Base-by-base conservation (phyloP, 1,140 invertebrate species). In the Drosophila tristis region DNA sequence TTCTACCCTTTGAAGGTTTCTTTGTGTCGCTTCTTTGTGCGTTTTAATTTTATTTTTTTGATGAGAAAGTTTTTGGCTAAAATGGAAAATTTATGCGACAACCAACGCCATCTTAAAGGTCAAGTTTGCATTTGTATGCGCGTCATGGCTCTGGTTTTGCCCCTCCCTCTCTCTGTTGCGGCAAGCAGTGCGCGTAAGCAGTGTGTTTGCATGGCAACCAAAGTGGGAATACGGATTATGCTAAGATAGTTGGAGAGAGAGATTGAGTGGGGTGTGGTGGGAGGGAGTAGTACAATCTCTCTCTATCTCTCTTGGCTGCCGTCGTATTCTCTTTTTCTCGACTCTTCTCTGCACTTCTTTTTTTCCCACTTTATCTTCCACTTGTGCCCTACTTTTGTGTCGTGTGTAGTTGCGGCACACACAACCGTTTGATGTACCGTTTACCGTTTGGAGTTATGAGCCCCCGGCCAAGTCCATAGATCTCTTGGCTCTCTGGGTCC, bases 41-140 rank as follows among this genome's bases (percentile, higher is more conserved):
- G 26, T 43, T 25, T 35, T 16, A 62, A 7, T 25, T 39, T n/a
- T 44, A 47, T 43, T 61, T 59, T 59, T 78, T 82, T 60, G 67
- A 85, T 85, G 77, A 70, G 81, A 85, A 85, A 85, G 80, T 85
- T 85, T 75, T 77, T 71, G 59, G 50, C 57, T 47, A 35, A 61
- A 76, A 76, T 61, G 54, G 4, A 13, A 73, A 78, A 72, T 84
- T 75, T 51, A 82, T 39, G 39, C 55, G 39, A 49, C 60, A 65
- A 53, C 35, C 35, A 4, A 39, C 55, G 35, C 39, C 72, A 79
- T 44, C 66, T 77, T 77, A 85, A 84, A 84, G 80, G 80, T 84
- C 76, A 85, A 85, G 80, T 77, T 84, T 67, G 75, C 65, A 84
- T 84, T 85, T 73, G 75, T 84, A 84, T 82, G 80, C 74, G 53